phyloP scores from a whole-genome alignment of 2,113 vertebrate genomes.

The Caloenas nicobarica region DNA sequence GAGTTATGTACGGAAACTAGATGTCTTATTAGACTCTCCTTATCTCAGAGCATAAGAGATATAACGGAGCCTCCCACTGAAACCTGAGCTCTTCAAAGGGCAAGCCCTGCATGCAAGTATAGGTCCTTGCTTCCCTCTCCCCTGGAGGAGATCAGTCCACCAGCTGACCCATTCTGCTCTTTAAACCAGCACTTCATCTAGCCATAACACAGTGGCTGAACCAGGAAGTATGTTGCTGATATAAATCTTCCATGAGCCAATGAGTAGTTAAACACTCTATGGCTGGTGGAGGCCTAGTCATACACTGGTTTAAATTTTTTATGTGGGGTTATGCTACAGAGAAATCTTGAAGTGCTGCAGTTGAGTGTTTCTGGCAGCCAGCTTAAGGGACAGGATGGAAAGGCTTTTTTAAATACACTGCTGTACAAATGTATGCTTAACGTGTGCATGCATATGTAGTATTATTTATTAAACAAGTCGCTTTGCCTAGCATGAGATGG shows the following conservation, averaged over 20 bases:
- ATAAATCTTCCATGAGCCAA: neutral
- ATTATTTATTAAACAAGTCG: neutral
- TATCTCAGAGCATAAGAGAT: neutral
- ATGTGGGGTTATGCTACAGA: neutral
- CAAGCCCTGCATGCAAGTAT: fast-evolving
- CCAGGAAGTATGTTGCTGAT: neutral
- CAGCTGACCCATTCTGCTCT: neutral
- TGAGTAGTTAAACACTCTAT: neutral
- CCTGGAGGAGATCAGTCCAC: neutral
- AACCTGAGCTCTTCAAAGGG: neutral
- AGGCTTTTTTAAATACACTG: neutral
- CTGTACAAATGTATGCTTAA: neutral
- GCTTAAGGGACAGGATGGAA: neutral
- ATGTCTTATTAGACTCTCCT: neutral
- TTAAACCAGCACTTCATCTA: neutral
- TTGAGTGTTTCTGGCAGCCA: neutral
- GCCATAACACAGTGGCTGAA: neutral
- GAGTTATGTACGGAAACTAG: neutral
- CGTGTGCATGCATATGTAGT: neutral
- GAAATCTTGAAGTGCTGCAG: neutral
- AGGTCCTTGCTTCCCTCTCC: neutral
- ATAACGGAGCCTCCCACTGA: neutral
- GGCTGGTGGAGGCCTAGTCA: neutral
- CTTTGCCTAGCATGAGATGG: neutral
- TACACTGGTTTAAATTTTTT: neutral